These are phyloP conservation scores for Psix sp. DNA, from an alignment of 1,140 invertebrate species.

Conservation along the genomic window DNA sequence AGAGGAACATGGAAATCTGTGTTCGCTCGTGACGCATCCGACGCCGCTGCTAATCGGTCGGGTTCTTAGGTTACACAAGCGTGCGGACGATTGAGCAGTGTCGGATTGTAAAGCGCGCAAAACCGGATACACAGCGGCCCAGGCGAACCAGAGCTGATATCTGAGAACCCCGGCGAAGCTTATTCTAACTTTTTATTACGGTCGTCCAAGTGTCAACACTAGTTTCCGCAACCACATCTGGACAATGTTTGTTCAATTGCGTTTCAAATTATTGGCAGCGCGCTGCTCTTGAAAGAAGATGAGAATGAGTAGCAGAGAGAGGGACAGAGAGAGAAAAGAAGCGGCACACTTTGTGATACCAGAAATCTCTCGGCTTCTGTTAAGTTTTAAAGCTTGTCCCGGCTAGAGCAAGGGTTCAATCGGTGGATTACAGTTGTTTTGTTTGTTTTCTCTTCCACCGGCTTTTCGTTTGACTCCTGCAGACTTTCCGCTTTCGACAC, in stretches of 20 bases:
- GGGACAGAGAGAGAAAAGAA: too few relatives aligned
- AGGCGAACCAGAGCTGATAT: conserved; percentile 19
- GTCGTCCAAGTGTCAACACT: conserved; percentile 52
- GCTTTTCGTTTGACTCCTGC: neutral
- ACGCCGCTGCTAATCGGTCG: conserved; percentile 32
- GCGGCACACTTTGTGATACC: conserved; percentile 15
- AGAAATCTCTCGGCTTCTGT: conserved; percentile 13
- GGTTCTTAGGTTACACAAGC: conserved; percentile 35
- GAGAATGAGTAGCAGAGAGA: too few relatives aligned
- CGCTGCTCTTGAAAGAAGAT: neutral
- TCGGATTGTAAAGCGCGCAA: conserved; percentile 27
- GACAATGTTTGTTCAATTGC: conserved; percentile 51
- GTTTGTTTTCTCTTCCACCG: conserved; percentile 3
- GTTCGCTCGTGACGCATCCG: conserved; percentile 32
- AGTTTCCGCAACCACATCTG: conserved; percentile 53
- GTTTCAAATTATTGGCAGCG: conserved; percentile 41
- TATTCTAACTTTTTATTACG: conserved; percentile 32
- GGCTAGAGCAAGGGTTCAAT: conserved; percentile 9
- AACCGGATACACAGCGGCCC: conserved; percentile 18
- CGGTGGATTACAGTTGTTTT: conserved; percentile 5
- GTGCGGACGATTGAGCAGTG: conserved; percentile 7
- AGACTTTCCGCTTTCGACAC: too few relatives aligned
- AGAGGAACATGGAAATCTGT: conserved; percentile 27
- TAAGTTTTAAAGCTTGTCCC: neutral
- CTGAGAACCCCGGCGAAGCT: conserved; percentile 23